Conservation (phyloP, 35 echinoderm and acorn worm genomes). For the Strongylocentrotus purpuratus region DNA sequence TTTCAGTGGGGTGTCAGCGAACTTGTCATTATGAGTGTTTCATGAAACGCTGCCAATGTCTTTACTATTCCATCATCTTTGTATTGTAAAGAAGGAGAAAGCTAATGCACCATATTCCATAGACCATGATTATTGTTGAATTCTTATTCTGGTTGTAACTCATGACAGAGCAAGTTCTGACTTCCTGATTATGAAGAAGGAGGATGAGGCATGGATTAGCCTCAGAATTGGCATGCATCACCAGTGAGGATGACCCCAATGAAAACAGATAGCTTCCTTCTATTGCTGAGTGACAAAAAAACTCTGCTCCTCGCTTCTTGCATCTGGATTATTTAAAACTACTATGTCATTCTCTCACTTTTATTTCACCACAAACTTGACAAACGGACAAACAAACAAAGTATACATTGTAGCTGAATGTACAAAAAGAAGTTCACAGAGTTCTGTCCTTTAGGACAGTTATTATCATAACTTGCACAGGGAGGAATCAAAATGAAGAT, state of each 20-base stretch:
- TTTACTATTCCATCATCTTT: neutral
- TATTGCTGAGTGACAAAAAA: neutral
- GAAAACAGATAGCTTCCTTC: conserved; percentile 10
- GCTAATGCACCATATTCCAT: neutral
- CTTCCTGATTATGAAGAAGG: neutral
- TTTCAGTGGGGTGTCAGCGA: too few species aligned
- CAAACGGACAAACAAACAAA: too few species aligned
- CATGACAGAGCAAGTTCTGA: neutral
- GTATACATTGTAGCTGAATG: too few species aligned
- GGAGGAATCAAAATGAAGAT: too few species aligned
- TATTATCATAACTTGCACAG: too few species aligned
- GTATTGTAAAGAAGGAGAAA: neutral
- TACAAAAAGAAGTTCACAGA: too few species aligned
- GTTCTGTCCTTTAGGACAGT: too few species aligned
- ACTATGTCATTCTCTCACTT: neutral
- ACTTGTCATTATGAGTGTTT: too few species aligned
- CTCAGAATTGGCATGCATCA: conserved; percentile 9
- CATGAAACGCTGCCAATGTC: neutral
- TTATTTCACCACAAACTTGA: neutral
- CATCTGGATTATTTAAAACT: neutral
- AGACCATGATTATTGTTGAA: neutral
- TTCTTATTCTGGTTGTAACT: neutral
- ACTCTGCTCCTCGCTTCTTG: neutral
- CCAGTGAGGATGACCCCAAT: conserved; percentile 1
- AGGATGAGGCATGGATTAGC: neutral